Base-by-base conservation (phyloP, 2,797 vertebrate species). In the Lemur catta region DNA sequence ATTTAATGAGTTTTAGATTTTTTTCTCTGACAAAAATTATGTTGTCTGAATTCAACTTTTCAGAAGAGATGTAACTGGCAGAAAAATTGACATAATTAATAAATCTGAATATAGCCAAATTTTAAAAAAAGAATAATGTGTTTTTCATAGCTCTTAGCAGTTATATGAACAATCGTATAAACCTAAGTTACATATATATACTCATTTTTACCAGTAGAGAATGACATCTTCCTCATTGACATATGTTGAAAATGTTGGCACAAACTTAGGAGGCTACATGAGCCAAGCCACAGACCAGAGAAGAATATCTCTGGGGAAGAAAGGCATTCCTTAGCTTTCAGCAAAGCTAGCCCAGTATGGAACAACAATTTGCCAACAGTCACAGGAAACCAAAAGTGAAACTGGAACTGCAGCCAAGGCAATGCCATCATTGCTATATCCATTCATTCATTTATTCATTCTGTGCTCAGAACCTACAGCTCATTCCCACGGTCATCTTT, bases 131-230 rank as follows among this genome's bases (percentile, higher is more conserved):
- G 7, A 65, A 35, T 67, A 35, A 43, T 74, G 9, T 46, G 30
- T 74, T 63, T 89, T 55, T 71, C 84, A 72, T 82, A 69, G 43
- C 55, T 86, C 41, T 30, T 89, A 61, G 41, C 33, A 55, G 28
- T 50, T 93, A 41, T 20, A 17, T 55, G 43, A 91, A 82, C 71
- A 55, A 71, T 74, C 74, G 71, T 55, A 63, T 89, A 94, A 93
- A 95, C 43, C 30, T 57, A 41, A 59, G 50, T 95, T 89, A 91
- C 30, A 18, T 82, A 88, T 71, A 22, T 86, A 82, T 93, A 89
- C 14, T 96, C 63, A 93, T 43, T 88, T 94, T 95, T 91, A 89
- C 38, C 82, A 57, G 46, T 43, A 82, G 74, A 91, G 85, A 96
- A 79, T 89, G 72, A 46, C 46, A 55, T 43, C 24, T 48, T 88